Percentiles rank a stretch among this genome's conserved stretches.
Conservation (phyloP, 2,113 vertebrate species). For the Gymnogyps californianus region DNA sequence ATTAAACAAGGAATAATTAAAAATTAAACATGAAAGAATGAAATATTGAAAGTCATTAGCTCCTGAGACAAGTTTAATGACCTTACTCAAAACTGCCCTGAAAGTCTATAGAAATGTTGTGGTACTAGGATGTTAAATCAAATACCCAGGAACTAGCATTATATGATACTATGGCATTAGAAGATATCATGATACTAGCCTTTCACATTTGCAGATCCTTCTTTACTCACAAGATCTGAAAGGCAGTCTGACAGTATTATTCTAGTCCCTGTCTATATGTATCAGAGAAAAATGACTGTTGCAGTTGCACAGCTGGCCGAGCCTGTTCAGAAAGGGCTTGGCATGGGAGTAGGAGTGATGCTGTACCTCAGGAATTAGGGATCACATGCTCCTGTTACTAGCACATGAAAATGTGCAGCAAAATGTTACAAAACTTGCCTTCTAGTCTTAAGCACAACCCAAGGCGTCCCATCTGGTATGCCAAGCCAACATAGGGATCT, state of each 20-base stretch:
- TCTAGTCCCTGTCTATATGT: neutral
- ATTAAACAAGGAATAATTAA: neutral
- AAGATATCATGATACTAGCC: neutral
- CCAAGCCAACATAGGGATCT: neutral
- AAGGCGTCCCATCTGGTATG: neutral
- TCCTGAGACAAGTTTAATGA: neutral
- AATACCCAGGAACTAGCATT: neutral
- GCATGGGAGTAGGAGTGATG: neutral
- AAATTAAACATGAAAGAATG: neutral
- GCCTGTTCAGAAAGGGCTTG: neutral
- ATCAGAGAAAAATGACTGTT: neutral
- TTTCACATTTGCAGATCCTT: neutral
- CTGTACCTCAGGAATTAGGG: neutral
- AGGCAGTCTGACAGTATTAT: neutral
- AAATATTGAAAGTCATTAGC: neutral
- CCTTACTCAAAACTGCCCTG: neutral
- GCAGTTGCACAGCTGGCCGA: neutral
- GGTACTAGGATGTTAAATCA: neutral
- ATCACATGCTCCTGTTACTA: neutral
- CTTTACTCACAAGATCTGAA: neutral
- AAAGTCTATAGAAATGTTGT: neutral
- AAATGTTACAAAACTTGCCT: neutral
- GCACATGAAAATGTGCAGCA: neutral
- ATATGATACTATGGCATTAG: neutral
- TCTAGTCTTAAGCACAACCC: neutral